These are phyloP conservation scores for Hypomecis punctinalis DNA, from an alignment of 2,888 invertebrate genomes.

Conservation along the genomic window DNA sequence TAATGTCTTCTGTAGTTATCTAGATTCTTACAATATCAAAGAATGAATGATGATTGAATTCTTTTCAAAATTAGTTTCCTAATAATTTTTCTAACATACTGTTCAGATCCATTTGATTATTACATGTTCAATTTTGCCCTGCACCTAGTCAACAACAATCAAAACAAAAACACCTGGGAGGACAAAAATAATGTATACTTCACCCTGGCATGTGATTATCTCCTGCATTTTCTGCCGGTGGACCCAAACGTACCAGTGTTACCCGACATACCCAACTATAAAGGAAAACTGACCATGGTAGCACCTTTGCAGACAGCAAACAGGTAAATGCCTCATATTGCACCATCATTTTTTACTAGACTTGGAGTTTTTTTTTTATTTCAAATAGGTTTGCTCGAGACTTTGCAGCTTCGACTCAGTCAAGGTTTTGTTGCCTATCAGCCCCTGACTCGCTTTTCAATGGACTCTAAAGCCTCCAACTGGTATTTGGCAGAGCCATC, in stretches of 20 bases:
- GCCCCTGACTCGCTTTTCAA: no score
- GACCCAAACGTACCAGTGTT: conserved; percentile 89
- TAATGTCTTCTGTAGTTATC: no score
- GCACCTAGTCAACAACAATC: conserved; percentile 89
- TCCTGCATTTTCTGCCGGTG: conserved; percentile 92
- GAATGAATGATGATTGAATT: no score
- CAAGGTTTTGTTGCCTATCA: no score
- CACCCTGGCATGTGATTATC: conserved; percentile 89
- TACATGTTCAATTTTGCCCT: conserved; percentile 95
- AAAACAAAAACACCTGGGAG: conserved; percentile 82
- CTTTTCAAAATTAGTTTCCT: background rate
- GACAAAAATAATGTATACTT: conserved; percentile 90
- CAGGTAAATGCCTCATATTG: conserved; percentile 62
- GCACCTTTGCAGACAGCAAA: conserved; percentile 82
- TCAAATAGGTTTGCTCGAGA: no score
- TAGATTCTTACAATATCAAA: no score
- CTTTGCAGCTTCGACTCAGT: no score
- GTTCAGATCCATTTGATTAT: conserved; percentile 94
- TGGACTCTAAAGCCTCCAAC: no score
- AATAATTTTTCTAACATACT: conserved; percentile 30
- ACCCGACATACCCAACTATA: conserved; percentile 87
- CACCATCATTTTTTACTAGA: background rate
- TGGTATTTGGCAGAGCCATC: no score
- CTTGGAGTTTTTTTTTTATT: no score
- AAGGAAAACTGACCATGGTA: conserved; percentile 86